phyloP scores from a whole-genome alignment of 2,113 vertebrate genomes.

The Damaliscus lunatus region DNA sequence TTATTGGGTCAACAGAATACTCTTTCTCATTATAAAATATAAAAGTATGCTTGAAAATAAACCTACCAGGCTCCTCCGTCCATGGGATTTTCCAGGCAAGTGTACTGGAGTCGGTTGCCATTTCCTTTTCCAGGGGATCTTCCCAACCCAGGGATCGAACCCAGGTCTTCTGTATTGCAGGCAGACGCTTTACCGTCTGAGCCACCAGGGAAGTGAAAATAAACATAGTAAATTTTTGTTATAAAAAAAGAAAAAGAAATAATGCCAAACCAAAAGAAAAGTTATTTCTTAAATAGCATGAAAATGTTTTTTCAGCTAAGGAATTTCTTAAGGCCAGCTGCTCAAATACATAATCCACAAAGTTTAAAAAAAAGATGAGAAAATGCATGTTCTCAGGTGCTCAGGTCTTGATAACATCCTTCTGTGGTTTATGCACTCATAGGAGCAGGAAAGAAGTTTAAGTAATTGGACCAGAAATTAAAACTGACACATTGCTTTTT shows the following conservation, averaged over 20 bases:
- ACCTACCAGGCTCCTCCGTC: background rate
- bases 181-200: rapidly evolving
- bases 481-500: background rate
- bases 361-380: background rate
- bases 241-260: slow-evolving; percentile 30
- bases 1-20: background rate
- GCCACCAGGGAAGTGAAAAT: background rate
- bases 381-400: background rate
- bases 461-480: background rate
- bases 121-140: background rate
- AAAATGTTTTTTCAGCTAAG: slow-evolving; percentile 28
- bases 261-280: slow-evolving; percentile 29
- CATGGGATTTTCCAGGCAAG: background rate
- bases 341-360: slow-evolving; percentile 17
- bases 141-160: background rate
- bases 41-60: slow-evolving; percentile 54
- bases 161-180: background rate
- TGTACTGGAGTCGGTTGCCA: background rate
- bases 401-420: background rate
- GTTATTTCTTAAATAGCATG: background rate
- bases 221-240: background rate
- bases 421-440: background rate
- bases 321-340: background rate
- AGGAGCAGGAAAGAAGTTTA: background rate
- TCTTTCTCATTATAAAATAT: background rate